Percentiles rank a stretch among this genome's conserved stretches.
These are phyloP conservation scores for Potamarius usumacintae DNA, from an alignment of 2,113 vertebrate species.

Conservation along the genomic window DNA sequence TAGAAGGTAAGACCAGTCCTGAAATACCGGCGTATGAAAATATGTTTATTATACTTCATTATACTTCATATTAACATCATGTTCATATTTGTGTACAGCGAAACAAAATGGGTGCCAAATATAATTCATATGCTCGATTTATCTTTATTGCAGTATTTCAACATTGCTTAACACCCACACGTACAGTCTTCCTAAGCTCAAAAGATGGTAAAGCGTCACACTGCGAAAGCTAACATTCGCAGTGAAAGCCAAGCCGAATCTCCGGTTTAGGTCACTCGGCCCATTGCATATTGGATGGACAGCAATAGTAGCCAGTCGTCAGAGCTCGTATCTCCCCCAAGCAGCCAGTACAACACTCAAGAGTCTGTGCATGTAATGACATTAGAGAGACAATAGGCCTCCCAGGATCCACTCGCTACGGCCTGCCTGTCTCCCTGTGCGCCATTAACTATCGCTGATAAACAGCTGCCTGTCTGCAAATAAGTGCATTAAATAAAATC, in stretches of 20 bases:
- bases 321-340: conserved; percentile 70
- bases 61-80: neutral
- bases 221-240: conserved; percentile 26
- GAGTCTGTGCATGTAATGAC: conserved; percentile 75
- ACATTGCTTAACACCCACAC: neutral
- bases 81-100: neutral
- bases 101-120: neutral
- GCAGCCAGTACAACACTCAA: conserved; percentile 71
- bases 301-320: conserved; percentile 71
- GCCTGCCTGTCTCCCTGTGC: conserved; percentile 9
- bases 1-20: conserved; percentile 58
- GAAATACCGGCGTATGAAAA: conserved; percentile 58
- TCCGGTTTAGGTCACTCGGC: conserved; percentile 72
- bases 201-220: neutral
- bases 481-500: conserved; percentile 43
- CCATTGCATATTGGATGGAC: conserved; percentile 32
- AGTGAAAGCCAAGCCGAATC: conserved; percentile 65
- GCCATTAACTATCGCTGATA: conserved; percentile 47
- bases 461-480: conserved; percentile 51
- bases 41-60: neutral
- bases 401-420: conserved; percentile 59
- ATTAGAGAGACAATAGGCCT: conserved; percentile 75
- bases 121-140: neutral
- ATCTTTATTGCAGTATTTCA: neutral
- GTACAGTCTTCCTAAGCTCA: neutral